These are phyloP conservation scores for Ancistrus triradiatus DNA, from an alignment of 2,113 vertebrate species.

Conservation along the genomic window DNA sequence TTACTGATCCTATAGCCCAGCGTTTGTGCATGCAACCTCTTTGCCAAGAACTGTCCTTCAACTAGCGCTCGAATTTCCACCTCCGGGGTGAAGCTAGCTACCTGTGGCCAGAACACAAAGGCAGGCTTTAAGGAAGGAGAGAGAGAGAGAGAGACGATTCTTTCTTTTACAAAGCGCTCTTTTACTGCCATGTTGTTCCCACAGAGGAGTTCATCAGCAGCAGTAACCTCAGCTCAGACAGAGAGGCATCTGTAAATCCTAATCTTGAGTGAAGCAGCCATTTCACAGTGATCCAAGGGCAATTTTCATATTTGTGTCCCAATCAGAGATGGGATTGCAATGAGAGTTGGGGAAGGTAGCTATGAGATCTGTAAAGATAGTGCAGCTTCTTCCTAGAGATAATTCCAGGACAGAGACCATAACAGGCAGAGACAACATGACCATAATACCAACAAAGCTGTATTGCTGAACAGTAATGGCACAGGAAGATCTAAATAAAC, in stretches of 20 bases:
- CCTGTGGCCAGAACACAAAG: conserved; percentile 61
- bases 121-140: conserved; percentile 21
- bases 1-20: conserved; percentile 88
- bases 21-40: conserved; percentile 87
- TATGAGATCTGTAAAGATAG: too few species aligned
- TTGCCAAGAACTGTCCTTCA: conserved; percentile 94
- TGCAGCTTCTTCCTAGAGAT: too few species aligned
- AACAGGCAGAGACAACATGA: too few species aligned
- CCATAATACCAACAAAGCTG: too few species aligned
- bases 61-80: conserved; percentile 85
- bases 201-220: conserved; percentile 17
- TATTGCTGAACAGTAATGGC: too few species aligned
- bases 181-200: conserved; percentile 16
- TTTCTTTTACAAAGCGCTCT: conserved; percentile 24
- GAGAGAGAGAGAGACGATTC: conserved; percentile 7
- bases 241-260: conserved; percentile 7
- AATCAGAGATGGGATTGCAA: too few species aligned
- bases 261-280: neutral
- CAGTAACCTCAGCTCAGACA: conserved; percentile 20
- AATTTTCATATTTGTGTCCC: neutral
- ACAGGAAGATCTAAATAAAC: too few species aligned
- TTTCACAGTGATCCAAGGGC: conserved; percentile 17
- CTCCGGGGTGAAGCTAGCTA: conserved; percentile 64
- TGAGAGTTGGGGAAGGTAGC: too few species aligned
- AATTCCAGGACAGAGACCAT: too few species aligned